Evolutionary conservation across 2,113 vertebrate species (phyloP).

Genomic region (Sakesphorus luctuosus): DNA sequence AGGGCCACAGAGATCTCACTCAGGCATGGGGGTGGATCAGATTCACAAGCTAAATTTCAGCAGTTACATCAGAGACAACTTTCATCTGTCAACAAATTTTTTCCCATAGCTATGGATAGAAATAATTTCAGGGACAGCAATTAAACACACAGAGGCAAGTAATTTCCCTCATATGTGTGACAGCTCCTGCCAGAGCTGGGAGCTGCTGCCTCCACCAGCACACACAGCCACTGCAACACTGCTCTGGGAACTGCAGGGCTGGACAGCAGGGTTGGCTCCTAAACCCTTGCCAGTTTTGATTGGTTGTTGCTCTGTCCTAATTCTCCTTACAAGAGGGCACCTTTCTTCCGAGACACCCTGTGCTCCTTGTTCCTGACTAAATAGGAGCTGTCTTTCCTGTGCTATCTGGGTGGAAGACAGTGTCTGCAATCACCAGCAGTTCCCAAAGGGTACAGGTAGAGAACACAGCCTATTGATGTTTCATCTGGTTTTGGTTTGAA

Average conservation of each 20-base stretch:
- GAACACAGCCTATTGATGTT: neutral
- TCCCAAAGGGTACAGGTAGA: neutral
- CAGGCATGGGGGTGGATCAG: neutral
- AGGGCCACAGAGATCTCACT: neutral
- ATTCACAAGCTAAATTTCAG: neutral
- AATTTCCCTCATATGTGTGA: neutral
- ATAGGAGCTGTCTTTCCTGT: neutral
- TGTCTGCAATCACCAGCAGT: neutral
- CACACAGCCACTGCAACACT: neutral
- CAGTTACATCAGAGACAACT: neutral
- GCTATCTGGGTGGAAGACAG: neutral
- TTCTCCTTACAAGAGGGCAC: neutral
- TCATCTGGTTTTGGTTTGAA: neutral
- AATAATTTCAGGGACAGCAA: neutral
- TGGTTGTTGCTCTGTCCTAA: neutral
- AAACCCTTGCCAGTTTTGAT: neutral
- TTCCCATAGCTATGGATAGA: neutral
- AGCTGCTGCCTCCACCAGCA: neutral
- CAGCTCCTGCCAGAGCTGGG: neutral
- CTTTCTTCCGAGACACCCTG: neutral
- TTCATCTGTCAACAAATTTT: neutral
- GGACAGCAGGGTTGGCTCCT: neutral
- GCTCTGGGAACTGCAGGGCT: rapidly evolving
- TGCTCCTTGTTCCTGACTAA: neutral
- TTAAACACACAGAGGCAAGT: neutral